Percentiles rank a stretch among this genome's conserved stretches.
Evolutionary conservation across 2,797 vertebrate genomes (phyloP).

Genomic region (Gymnoscopelus microlampas): DNA sequence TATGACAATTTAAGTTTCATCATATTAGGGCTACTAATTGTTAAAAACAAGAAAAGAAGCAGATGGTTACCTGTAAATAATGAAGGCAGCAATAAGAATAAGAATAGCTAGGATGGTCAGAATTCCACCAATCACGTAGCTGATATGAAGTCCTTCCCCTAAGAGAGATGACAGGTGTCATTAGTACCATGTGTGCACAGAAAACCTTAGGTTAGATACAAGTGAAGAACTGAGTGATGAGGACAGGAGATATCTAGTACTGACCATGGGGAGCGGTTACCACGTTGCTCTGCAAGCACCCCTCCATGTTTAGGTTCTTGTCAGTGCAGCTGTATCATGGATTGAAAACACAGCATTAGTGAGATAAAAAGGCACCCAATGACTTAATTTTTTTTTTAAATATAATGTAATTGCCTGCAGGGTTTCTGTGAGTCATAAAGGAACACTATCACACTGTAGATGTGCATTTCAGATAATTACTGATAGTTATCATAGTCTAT

Average conservation of each 20-base stretch:
- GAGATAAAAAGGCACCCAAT: background rate
- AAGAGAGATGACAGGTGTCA: constrained; percentile 9
- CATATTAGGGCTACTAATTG: no score
- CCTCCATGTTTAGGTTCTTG: constrained; percentile 79
- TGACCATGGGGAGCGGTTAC: constrained; percentile 90
- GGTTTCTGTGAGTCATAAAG: no score
- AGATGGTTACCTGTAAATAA: constrained; percentile 89
- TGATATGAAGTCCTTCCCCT: constrained; percentile 94
- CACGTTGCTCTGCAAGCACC: constrained; percentile 83
- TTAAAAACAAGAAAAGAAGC: background rate
- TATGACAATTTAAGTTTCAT: no score
- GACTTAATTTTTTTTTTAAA: no score
- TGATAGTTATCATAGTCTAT: no score
- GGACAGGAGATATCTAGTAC: constrained; percentile 9
- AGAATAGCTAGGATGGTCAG: constrained; percentile 92
- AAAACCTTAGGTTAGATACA: background rate
- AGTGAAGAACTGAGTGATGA: background rate
- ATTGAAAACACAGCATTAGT: constrained; percentile 24
- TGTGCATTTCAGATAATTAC: no score
- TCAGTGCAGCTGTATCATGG: constrained; percentile 88
- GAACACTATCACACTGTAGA: no score
- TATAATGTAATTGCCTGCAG: no score
- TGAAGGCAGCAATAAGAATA: constrained; percentile 89
- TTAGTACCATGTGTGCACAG: background rate
- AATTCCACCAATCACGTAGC: constrained; percentile 92